phyloP scores from a whole-genome alignment of 2,113 vertebrate species.

The Ellobius talpinus region DNA sequence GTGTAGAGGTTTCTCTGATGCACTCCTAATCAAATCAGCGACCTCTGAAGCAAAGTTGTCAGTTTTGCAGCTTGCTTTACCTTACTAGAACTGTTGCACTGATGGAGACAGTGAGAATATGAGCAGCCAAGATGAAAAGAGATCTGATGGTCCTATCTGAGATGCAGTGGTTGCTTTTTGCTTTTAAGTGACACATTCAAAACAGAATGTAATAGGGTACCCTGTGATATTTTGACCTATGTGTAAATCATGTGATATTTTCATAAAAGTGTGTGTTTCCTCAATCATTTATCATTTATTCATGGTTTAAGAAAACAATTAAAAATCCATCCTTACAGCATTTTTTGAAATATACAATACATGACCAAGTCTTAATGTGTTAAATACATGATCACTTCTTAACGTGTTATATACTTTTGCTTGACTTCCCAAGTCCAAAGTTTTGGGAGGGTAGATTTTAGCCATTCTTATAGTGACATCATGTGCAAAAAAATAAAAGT shows the following conservation, averaged over 20 bases:
- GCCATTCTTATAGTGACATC: neutral
- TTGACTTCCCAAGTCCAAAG: neutral
- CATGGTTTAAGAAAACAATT: neutral
- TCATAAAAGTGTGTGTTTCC: neutral
- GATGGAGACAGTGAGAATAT: neutral
- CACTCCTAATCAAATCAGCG: neutral
- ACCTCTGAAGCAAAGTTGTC: neutral
- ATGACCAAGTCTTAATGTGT: neutral
- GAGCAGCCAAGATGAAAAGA: slow-evolving; percentile 3
- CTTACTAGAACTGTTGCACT: neutral
- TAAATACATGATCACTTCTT: neutral
- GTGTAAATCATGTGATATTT: neutral
- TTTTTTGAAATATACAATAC: neutral
- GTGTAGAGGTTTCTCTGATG: neutral
- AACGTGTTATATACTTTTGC: neutral
- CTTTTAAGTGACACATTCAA: neutral
- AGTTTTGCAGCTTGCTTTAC: neutral
- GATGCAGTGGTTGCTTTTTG: neutral
- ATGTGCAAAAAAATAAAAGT: neutral
- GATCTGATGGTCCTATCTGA: neutral
- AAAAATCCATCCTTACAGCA: neutral
- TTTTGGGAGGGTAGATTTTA: neutral
- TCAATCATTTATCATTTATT: neutral
- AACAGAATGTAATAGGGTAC: neutral
- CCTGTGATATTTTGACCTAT: neutral